These are phyloP conservation scores for Hormaphis cornu DNA, from an alignment of 1,140 invertebrate species.

Conservation along the genomic window DNA sequence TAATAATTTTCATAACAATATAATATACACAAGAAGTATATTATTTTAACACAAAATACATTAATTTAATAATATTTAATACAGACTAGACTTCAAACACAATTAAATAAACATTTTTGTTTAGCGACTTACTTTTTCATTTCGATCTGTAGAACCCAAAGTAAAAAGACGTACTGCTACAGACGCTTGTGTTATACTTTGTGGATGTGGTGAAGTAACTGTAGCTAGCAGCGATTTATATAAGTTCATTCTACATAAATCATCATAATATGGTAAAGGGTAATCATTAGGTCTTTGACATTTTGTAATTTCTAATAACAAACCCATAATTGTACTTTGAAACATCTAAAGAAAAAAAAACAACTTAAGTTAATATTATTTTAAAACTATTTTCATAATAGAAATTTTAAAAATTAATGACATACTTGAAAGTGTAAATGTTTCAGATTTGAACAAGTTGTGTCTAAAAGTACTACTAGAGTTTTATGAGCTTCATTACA, in stretches of 20 bases:
- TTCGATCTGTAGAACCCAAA: not conserved
- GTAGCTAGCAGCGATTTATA: conserved; percentile 5
- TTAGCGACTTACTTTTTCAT: conserved; percentile 14
- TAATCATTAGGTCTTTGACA: conserved; percentile 5
- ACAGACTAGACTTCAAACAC: too few species aligned
- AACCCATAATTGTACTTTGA: conserved; percentile 8
- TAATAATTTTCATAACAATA: too few species aligned
- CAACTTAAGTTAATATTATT: not conserved
- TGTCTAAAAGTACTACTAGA: not conserved
- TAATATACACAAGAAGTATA: too few species aligned
- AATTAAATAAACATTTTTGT: not conserved
- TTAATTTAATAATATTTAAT: too few species aligned
- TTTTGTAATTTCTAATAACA: conserved; percentile 13
- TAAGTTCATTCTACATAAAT: not conserved
- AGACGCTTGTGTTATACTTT: not conserved
- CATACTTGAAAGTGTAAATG: conserved; percentile 6
- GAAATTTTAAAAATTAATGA: not conserved
- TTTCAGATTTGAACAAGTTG: conserved; percentile 10
- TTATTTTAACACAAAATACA: too few species aligned
- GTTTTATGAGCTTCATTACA: conserved; percentile 24
- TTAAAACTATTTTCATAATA: not conserved
- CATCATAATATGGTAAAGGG: conserved; percentile 14
- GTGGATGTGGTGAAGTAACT: conserved; percentile 13
- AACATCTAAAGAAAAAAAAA: conserved; percentile 1
- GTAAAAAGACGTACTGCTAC: conserved; percentile 10